Evolutionary conservation across 2,888 invertebrate species (phyloP), one percentile per base, ranked within the genome.

Genomic region (Drosophila vallismaia): DNA sequence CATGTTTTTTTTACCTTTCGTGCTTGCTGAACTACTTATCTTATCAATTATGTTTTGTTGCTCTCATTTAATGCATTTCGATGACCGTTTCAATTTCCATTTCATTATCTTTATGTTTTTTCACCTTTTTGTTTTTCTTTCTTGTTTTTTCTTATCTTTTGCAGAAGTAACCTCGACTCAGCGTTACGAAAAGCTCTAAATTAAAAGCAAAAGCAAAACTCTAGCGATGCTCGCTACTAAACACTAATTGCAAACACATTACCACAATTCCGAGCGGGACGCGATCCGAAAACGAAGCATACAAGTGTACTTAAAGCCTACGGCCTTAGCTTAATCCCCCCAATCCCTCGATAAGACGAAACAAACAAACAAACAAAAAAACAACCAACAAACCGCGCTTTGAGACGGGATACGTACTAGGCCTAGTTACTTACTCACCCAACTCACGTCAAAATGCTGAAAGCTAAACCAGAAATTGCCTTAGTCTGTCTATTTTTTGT

Each of bases 121-220:
- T 69, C 64, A 74, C 56, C 63, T 71, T 68, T 79, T 73, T 70
- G 74, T 78, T 76, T 79, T 80, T 87, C 85, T 75, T 78, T 51
- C 74, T 60, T 58, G 49, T 51, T 55, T 86, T 86, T 87, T 84
- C 77, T 88, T 80, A 93, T 93, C 93, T 93, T 94, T 95, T 95
- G 93, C 96, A 97, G 97, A 97, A 93, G 96, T 97, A 93, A 96
- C 95, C 93, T 95, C 96, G 93, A 95, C 95, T 93, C 95, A 96
- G 94, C 96, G 96, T 93, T 97, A 97, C 93, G 97, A 97, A 94
- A 96, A 96, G 94, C 95, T 97, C 93, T 97, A 95, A 95, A 93
- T 71, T 75, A 54, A 68, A 72, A 63, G 62, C 67, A 69, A 62
- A 60, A 59, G 40, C 40, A 66, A 69, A 73, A 70, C 69, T 67